phyloP scores from a whole-genome alignment of 2,888 invertebrate species.

The Megalurothrips usitatus region DNA sequence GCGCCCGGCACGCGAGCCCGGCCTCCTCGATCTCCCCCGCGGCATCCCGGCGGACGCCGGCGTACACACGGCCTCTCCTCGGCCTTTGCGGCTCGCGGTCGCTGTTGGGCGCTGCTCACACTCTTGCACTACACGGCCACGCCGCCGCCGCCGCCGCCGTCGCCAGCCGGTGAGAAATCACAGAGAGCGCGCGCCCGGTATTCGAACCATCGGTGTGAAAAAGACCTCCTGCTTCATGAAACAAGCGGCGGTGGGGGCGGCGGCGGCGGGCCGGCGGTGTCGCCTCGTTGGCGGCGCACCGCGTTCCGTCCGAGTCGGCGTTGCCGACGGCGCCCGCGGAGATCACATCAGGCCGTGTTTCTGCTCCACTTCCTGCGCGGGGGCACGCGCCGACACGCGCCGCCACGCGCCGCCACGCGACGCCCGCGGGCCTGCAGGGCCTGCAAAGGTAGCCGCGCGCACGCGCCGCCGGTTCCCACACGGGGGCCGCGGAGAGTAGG shows the following conservation, averaged over 20 bases:
- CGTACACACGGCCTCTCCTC: too few relatives aligned
- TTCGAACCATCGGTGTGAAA: too few relatives aligned
- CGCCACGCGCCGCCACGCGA: background rate
- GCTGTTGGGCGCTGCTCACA: too few relatives aligned
- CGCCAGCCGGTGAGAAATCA: too few relatives aligned
- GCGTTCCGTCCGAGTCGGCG: background rate
- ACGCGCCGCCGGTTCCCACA: background rate
- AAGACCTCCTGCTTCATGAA: background rate
- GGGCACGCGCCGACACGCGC: background rate
- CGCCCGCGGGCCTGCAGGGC: background rate
- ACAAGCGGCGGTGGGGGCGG: background rate
- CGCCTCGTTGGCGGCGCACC: constrained; percentile 11
- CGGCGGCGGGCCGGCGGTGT: background rate
- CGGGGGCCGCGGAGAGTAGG: background rate
- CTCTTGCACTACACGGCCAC: too few relatives aligned
- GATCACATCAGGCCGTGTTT: constrained; percentile 30
- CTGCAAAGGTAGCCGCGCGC: background rate
- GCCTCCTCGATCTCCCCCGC: too few relatives aligned
- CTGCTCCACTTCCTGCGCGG: background rate
- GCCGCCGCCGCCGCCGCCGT: too few relatives aligned
- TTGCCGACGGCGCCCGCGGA: background rate
- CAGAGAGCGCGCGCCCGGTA: too few relatives aligned
- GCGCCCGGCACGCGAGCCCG: too few relatives aligned
- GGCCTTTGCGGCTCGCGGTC: too few relatives aligned
- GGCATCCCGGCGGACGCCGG: too few relatives aligned